These are phyloP conservation scores for Electrona antarctica DNA, from an alignment of 2,113 vertebrate genomes.

Conservation along the genomic window DNA sequence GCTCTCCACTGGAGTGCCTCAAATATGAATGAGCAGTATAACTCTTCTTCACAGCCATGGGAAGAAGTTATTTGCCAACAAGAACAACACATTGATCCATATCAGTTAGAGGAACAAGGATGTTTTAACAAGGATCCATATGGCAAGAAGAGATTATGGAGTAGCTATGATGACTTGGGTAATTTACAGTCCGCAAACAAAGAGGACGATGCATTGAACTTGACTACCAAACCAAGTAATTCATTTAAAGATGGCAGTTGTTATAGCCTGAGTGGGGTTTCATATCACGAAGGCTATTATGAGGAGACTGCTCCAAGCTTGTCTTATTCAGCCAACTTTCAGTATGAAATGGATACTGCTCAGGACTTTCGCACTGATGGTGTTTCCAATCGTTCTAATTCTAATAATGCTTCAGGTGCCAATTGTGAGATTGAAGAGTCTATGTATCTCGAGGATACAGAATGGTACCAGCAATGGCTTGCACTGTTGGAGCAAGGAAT, in stretches of 20 bases:
- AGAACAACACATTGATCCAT: constrained; percentile 38
- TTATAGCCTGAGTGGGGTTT: constrained; percentile 79
- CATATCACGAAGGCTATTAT: constrained; percentile 83
- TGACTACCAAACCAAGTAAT: constrained; percentile 70
- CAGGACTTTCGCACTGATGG: constrained; percentile 66
- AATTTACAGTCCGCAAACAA: constrained; percentile 35
- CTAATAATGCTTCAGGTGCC: constrained; percentile 74
- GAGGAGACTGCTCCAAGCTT: constrained; percentile 81
- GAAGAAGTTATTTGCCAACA: constrained; percentile 45
- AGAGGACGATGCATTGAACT: constrained; percentile 71
- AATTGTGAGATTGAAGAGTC: constrained; percentile 77
- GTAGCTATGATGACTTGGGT: constrained; percentile 66
- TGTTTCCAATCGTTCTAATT: constrained; percentile 76
- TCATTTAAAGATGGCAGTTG: constrained; percentile 75
- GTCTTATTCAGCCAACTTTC: constrained; percentile 76
- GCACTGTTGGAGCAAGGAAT: constrained; percentile 88
- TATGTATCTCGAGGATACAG: constrained; percentile 80
- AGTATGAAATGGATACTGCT: constrained; percentile 66
- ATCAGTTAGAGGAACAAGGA: constrained; percentile 31
- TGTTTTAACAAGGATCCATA: constrained; percentile 33
- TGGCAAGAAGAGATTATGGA: constrained; percentile 63
- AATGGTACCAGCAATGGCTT: constrained; percentile 93
- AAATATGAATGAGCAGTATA: constrained; percentile 49
- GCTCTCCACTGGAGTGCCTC: constrained; percentile 37
- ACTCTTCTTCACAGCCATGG: constrained; percentile 25